A percentile compares a stretch with the other conserved stretches of the same genome.
phyloP scores from a whole-genome alignment of 2,797 vertebrate genomes.

The Lycodopsis pacificus region DNA sequence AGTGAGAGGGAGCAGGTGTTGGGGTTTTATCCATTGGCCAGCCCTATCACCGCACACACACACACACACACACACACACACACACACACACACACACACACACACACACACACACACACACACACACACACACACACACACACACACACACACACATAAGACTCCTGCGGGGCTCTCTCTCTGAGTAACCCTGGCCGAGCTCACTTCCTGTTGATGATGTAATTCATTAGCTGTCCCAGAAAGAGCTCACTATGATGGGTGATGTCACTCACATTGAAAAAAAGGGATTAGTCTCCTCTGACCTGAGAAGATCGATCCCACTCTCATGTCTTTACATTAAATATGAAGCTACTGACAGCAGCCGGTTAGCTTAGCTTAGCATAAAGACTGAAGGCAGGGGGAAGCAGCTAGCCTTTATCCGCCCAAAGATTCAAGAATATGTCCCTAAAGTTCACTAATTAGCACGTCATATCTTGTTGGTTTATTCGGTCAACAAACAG shows the following conservation, averaged over 20 bases:
- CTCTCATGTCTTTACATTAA: background rate
- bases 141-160: background rate
- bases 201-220: constrained; percentile 76
- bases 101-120: constrained; percentile 27
- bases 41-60: constrained; percentile 39
- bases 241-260: constrained; percentile 53
- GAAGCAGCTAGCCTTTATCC: background rate
- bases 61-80: constrained; percentile 34
- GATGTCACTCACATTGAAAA: constrained; percentile 72
- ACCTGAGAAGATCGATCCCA: constrained; percentile 9
- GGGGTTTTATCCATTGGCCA: constrained; percentile 67
- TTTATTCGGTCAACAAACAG: background rate
- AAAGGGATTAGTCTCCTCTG: constrained; percentile 2
- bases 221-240: constrained; percentile 62
- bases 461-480: background rate
- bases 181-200: constrained; percentile 67
- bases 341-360: background rate
- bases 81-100: constrained; percentile 7
- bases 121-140: no score
- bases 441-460: background rate
- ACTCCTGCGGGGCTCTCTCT: constrained; percentile 50
- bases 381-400: background rate
- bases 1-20: constrained; percentile 75
- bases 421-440: background rate
- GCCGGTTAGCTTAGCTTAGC: background rate